phyloP scores from a whole-genome alignment of 2,797 vertebrate genomes.

The Gorsachius magnificus region DNA sequence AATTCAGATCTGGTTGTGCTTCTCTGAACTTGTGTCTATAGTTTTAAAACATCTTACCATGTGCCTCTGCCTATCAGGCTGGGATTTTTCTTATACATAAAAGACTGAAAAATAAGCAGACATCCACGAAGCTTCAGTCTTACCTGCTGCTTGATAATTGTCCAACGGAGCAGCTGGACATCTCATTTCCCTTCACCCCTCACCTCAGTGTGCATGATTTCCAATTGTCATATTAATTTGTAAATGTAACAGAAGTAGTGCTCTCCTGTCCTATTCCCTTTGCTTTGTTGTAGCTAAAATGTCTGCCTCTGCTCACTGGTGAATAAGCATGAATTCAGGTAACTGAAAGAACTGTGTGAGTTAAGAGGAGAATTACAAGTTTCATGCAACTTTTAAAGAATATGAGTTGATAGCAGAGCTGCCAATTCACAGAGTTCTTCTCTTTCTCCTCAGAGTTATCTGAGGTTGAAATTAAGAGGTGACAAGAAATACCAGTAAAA shows the following conservation, averaged over 20 bases:
- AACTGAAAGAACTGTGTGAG: neutral
- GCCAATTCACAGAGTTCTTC: neutral
- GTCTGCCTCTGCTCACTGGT: neutral
- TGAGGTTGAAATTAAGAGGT: neutral
- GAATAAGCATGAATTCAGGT: neutral
- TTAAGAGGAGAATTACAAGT: neutral
- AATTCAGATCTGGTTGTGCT: neutral
- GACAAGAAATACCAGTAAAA: neutral
- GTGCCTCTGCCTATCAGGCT: neutral
- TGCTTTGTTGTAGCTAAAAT: neutral
- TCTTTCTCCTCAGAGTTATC: neutral
- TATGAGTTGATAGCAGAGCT: neutral
- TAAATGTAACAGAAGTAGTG: neutral
- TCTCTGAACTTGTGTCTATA: neutral
- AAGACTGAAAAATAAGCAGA: neutral
- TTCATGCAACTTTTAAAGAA: neutral
- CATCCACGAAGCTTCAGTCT: neutral
- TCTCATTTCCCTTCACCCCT: neutral
- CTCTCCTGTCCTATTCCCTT: neutral
- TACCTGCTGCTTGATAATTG: neutral
- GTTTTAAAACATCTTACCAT: neutral
- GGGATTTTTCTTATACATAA: neutral
- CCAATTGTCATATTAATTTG: neutral
- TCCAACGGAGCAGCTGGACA: neutral
- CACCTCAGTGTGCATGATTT: accelerated